Conservation (phyloP, 2,113 vertebrate species). For the Trematocara marginatum region DNA sequence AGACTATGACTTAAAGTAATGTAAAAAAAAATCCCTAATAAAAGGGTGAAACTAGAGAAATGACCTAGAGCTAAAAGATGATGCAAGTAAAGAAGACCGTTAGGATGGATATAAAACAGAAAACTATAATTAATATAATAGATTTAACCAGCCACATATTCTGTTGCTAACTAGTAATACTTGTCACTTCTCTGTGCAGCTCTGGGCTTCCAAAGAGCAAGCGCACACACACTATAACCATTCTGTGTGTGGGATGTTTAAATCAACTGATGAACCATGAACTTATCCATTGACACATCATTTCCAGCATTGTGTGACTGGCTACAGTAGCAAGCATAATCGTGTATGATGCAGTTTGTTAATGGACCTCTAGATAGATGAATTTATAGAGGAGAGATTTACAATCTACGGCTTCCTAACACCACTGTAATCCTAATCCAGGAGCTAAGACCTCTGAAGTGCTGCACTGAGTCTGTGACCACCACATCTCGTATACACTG, state of each 20-base stretch:
- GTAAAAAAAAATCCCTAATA: background rate
- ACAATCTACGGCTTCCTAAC: conserved; percentile 44
- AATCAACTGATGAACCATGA: background rate
- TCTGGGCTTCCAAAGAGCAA: background rate
- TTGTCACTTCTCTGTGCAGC: background rate
- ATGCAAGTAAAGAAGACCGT: background rate
- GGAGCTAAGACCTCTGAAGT: conserved; percentile 13
- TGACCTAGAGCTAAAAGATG: background rate
- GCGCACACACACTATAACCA: background rate
- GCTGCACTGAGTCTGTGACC: background rate
- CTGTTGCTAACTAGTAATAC: background rate
- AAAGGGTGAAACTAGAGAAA: background rate
- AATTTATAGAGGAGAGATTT: conserved; percentile 38
- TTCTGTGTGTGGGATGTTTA: background rate
- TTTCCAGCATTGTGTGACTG: conserved; percentile 2
- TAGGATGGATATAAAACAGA: background rate
- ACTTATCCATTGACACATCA: background rate
- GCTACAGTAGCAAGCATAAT: background rate
- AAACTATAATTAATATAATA: background rate
- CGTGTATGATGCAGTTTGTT: conserved; percentile 1
- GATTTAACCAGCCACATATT: background rate
- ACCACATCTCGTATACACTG: background rate
- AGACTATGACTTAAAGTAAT: background rate
- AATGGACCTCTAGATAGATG: conserved; percentile 12
- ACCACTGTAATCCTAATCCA: conserved; percentile 65